Conservation (phyloP, 2,797 vertebrate species). For the Acanthornis magna region DNA sequence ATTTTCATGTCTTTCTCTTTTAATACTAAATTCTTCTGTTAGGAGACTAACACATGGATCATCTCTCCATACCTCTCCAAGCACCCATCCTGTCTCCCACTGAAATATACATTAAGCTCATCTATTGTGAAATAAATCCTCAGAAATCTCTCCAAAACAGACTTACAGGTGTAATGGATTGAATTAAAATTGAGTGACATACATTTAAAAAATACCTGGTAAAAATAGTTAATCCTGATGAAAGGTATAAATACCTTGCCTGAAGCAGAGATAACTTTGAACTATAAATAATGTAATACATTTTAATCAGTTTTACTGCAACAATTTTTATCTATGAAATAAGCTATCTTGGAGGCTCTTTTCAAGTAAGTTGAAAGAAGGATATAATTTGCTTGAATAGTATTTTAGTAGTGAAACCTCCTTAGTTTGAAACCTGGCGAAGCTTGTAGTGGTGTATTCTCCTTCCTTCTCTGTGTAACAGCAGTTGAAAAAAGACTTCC, state of each 20-base stretch:
- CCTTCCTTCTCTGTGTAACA: not conserved
- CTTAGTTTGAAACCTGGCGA: not conserved
- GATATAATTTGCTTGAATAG: not conserved
- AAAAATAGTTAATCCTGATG: constrained; percentile 36
- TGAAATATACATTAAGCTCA: not conserved
- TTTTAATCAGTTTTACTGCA: constrained; percentile 49
- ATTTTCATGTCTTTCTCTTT: not conserved
- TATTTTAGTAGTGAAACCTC: not conserved
- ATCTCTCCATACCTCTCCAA: not conserved
- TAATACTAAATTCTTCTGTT: not conserved
- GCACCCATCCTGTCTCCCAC: not conserved
- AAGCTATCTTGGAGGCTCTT: not conserved
- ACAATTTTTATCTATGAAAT: constrained; percentile 8
- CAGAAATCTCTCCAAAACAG: constrained; percentile 15
- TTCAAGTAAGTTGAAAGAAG: constrained; percentile 5
- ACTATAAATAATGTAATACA: constrained; percentile 28
- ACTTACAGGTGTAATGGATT: constrained; percentile 18
- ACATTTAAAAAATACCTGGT: not conserved
- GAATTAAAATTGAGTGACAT: constrained; percentile 4
- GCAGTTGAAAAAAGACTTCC: not conserved
- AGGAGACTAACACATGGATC: not conserved
- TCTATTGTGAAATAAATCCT: constrained; percentile 28
- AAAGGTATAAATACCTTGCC: constrained; percentile 24
- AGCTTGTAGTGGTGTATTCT: not conserved
- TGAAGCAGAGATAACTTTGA: constrained; percentile 33